These are phyloP conservation scores for Apamea crenata DNA, from an alignment of 2,888 invertebrate species.

Conservation along the genomic window DNA sequence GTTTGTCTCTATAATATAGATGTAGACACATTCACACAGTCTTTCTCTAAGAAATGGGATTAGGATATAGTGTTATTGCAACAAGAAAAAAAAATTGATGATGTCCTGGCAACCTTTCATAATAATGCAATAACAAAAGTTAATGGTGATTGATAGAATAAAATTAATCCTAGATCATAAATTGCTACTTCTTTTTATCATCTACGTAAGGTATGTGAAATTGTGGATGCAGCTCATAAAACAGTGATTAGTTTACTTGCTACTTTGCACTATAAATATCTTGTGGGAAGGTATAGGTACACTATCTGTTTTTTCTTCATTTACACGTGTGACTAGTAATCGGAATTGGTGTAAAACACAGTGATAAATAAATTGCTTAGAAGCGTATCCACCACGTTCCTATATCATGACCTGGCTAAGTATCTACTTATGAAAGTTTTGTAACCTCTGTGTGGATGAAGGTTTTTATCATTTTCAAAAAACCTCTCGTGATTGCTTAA, in stretches of 20 bases:
- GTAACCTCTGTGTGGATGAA: neutral
- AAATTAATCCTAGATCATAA: neutral
- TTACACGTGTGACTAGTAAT: slow-evolving; percentile 23
- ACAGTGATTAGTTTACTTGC: slow-evolving; percentile 11
- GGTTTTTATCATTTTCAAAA: slow-evolving; percentile 21
- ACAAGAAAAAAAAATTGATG: neutral
- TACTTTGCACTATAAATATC: slow-evolving; percentile 12
- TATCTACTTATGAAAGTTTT: slow-evolving; percentile 6
- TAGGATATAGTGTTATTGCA: neutral
- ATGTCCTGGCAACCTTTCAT: neutral
- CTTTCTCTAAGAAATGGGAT: neutral
- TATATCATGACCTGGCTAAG: slow-evolving; percentile 23
- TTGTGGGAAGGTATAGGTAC: slow-evolving; percentile 49
- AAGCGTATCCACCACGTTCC: neutral
- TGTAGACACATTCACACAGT: neutral
- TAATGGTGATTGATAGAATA: neutral
- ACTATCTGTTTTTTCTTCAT: slow-evolving; percentile 46
- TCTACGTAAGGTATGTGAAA: neutral
- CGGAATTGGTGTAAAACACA: slow-evolving; percentile 33
- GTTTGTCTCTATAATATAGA: neutral
- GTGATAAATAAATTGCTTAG: slow-evolving; percentile 12
- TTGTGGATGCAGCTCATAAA: slow-evolving; percentile 24
- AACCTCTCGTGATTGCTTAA: neutral
- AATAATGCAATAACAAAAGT: neutral
- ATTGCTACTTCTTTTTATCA: neutral